Percentiles rank a stretch among this genome's conserved stretches.
These are phyloP conservation scores for Sibirionetta formosa DNA, from an alignment of 2,797 vertebrate species.

Conservation along the genomic window DNA sequence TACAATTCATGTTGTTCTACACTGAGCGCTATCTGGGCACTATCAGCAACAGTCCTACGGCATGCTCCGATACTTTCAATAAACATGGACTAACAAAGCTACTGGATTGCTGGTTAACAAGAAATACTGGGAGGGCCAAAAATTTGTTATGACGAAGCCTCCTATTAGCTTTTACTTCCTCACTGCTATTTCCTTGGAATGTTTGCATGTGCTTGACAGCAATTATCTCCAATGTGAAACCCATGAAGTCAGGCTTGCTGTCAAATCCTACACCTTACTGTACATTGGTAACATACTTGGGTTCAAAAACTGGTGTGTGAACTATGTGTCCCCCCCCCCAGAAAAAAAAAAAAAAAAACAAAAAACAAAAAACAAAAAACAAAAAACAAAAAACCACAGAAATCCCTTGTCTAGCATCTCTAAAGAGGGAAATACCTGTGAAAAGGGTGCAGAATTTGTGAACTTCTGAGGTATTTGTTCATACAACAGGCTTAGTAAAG, in stretches of 20 bases:
- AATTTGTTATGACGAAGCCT: neutral
- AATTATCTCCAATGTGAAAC: conserved; percentile 5
- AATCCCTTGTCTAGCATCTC: neutral
- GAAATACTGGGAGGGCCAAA: neutral
- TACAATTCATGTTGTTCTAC: neutral
- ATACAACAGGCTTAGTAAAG: neutral
- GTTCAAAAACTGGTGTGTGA: neutral
- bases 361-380: neutral
- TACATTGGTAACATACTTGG: neutral
- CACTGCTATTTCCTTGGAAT: conserved; percentile 3
- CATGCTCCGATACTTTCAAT: neutral
- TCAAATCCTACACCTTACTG: conserved; percentile 38
- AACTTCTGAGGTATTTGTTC: neutral
- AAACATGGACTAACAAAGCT: neutral
- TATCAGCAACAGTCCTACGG: neutral
- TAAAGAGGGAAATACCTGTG: rapidly evolving
- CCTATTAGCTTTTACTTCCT: neutral
- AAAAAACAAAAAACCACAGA: neutral
- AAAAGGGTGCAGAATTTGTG: neutral
- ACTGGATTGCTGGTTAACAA: neutral
- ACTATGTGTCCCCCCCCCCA: neutral
- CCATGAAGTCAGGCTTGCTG: neutral
- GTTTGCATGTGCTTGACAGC: neutral
- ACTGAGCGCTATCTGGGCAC: rapidly evolving
- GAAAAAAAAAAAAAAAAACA: neutral